Evolutionary conservation across 2,888 invertebrate genomes (phyloP), one percentile per base, ranked within the genome.

Genomic region (Pterostichus madidus): DNA sequence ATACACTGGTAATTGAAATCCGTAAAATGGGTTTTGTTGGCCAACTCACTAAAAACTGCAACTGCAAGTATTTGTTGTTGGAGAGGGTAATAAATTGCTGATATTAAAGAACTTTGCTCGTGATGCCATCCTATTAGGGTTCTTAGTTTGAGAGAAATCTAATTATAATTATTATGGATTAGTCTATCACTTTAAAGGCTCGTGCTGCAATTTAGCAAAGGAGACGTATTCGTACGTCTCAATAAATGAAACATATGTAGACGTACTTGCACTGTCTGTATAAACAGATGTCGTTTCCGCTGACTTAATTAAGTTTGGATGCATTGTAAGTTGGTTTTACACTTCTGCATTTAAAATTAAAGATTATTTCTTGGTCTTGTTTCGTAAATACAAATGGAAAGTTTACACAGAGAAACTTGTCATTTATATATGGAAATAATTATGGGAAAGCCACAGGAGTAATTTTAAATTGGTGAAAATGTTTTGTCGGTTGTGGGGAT

Each of bases 51-150:
- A 53, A 17, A 15, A 53, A 53, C 17, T 53, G 53, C 13, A 53
- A 15, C 39, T 39, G 39, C 39, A 7, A 39, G 39, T 39, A 39
- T 39, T 39, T 39, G 39, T 39, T 39, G 39, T 39, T 39, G 39
- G 3, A 10, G 13, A 13, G n/a, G n/a, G 68, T 44, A 32, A 68
- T 68, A 44, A 44, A 68, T 39, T 68, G 35, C 31, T 11, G 44
- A 68, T 68, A 68, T 68, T 35, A 44, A 68, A 68, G 68, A 59
- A 59, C 24, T 59, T 59, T 10, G 59, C 49, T 49, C 49, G 13
- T 49, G 49, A 49, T 39, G 39, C 39, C 39, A 39, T 39, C 39
- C 39, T 39, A 39, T 39, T 39, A 39, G 3, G 39, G 39, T 39
- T 39, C 7, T 8, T 39, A 8, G 7, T 7, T 39, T 5, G 8